Conservation (phyloP, 2,113 vertebrate species). For the Nettapus auritus region DNA sequence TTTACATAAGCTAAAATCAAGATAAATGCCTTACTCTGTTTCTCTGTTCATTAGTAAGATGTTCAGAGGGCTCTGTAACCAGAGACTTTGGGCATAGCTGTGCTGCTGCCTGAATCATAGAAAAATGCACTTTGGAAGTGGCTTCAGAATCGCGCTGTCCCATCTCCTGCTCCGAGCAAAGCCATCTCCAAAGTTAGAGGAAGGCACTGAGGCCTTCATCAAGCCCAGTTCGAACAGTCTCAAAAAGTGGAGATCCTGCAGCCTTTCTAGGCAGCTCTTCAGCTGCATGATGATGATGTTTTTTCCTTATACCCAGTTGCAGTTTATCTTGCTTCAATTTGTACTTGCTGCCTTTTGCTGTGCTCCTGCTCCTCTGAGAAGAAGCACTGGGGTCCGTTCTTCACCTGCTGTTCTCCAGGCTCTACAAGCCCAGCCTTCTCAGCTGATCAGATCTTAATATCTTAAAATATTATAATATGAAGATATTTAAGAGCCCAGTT, state of each 20-base stretch:
- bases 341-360: neutral
- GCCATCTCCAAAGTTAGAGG: accelerated
- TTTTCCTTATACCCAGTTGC: neutral
- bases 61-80: neutral
- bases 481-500: neutral
- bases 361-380: neutral
- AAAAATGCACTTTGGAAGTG: neutral
- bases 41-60: accelerated
- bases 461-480: neutral
- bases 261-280: neutral
- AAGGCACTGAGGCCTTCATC: neutral
- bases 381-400: too few species aligned
- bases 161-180: neutral
- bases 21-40: neutral
- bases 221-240: neutral
- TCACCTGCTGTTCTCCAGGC: neutral
- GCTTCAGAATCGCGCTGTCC: neutral
- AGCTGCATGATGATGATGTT: too few species aligned
- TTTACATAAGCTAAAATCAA: neutral
- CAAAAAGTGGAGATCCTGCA: neutral
- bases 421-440: neutral
- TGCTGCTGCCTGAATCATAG: neutral
- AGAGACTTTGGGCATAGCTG: neutral
- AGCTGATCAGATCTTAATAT: neutral
- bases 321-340: neutral